These are phyloP conservation scores for Isoperla grammatica DNA, from an alignment of 2,888 invertebrate species.

Conservation along the genomic window DNA sequence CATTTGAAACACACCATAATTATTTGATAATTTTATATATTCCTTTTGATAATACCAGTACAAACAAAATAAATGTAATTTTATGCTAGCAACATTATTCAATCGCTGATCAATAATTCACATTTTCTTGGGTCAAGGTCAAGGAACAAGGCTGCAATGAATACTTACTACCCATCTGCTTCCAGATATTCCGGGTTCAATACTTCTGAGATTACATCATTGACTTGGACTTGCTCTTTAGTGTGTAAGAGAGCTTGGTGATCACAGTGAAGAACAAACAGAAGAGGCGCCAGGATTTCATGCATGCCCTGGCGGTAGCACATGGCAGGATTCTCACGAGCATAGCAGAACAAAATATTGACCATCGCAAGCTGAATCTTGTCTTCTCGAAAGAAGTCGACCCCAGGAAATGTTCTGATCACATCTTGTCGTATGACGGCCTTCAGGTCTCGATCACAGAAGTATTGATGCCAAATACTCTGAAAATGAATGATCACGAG, in stretches of 20 bases:
- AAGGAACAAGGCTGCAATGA: too few relatives aligned
- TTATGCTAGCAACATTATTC: too few relatives aligned
- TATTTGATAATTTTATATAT: too few relatives aligned
- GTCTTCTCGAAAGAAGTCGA: slow-evolving; percentile 68
- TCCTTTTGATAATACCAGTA: too few relatives aligned
- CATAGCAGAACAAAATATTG: slow-evolving; percentile 51
- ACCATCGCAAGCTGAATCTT: slow-evolving; percentile 67
- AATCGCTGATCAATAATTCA: too few relatives aligned
- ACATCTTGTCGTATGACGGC: slow-evolving; percentile 75
- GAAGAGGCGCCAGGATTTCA: slow-evolving; percentile 73
- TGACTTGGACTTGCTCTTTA: slow-evolving; percentile 46
- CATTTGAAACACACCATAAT: too few relatives aligned
- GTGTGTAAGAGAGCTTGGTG: slow-evolving; percentile 61
- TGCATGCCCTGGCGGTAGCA: slow-evolving; percentile 84
- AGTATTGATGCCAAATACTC: slow-evolving; percentile 82
- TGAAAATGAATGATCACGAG: slow-evolving; percentile 39
- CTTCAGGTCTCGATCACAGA: slow-evolving; percentile 71
- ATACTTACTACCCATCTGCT: slow-evolving; percentile 74
- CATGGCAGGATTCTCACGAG: slow-evolving; percentile 59
- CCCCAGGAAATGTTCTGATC: slow-evolving; percentile 74
- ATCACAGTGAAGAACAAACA: slow-evolving; percentile 71
- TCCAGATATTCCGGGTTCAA: slow-evolving; percentile 65
- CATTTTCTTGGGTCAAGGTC: too few relatives aligned
- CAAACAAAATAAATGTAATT: too few relatives aligned
- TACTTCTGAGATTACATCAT: slow-evolving; percentile 57